Percentiles rank a stretch among this genome's conserved stretches.
These are phyloP conservation scores for Sisor rabdophorus DNA, from an alignment of 2,113 vertebrate genomes.

Conservation along the genomic window DNA sequence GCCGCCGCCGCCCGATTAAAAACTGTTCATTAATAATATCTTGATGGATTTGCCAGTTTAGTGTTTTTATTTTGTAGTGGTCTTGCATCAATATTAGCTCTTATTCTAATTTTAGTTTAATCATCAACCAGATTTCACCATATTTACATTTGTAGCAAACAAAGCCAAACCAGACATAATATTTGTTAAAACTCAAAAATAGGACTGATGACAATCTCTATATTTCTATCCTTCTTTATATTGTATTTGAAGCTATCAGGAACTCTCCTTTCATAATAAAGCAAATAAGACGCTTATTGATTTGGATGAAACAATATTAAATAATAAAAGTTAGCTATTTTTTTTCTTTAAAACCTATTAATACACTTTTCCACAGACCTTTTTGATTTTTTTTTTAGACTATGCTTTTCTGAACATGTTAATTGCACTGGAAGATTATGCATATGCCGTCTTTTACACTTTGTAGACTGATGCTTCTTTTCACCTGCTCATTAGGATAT, in stretches of 20 bases:
- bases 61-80: neutral
- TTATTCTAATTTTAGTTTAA: neutral
- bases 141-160: neutral
- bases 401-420: neutral
- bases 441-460: neutral
- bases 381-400: slow-evolving; percentile 38
- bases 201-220: neutral
- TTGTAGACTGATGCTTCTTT: neutral
- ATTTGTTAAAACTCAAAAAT: neutral
- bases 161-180: neutral
- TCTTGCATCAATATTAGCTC: neutral
- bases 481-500: neutral
- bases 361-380: slow-evolving; percentile 67
- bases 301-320: slow-evolving; percentile 56
- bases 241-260: neutral
- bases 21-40: too few species aligned
- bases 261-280: slow-evolving; percentile 49
- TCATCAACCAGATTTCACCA: neutral
- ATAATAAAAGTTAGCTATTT: slow-evolving; percentile 64
- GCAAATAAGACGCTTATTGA: slow-evolving; percentile 52
- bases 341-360: slow-evolving; percentile 68
- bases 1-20: too few species aligned
- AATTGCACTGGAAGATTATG: neutral
- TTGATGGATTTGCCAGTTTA: neutral
- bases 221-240: neutral